These are phyloP conservation scores for Chelmon rostratus DNA, from an alignment of 2,797 vertebrate species.

Conservation along the genomic window DNA sequence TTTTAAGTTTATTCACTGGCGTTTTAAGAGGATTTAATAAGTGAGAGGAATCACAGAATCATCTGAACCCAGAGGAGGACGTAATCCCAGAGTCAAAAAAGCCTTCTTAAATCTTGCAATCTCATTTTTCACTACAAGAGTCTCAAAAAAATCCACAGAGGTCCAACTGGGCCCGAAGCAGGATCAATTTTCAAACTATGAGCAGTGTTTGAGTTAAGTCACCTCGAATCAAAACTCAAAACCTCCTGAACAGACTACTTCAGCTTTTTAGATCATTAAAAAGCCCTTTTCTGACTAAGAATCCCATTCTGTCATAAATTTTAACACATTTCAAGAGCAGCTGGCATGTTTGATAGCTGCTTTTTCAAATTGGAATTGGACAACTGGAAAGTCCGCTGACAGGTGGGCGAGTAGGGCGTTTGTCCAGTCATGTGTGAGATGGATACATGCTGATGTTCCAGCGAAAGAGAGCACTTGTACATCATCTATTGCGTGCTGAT, in stretches of 20 bases:
- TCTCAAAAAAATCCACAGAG: constrained; percentile 46
- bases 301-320: constrained; percentile 17
- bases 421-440: constrained; percentile 52
- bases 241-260: constrained; percentile 19
- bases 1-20: constrained; percentile 51
- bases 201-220: constrained; percentile 48
- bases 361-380: constrained; percentile 23
- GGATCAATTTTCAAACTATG: constrained; percentile 24
- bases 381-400: constrained; percentile 31
- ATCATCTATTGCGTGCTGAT: constrained; percentile 52
- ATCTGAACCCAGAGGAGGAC: constrained; percentile 47
- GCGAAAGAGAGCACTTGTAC: constrained; percentile 39
- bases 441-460: constrained; percentile 50
- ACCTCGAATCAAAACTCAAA: constrained; percentile 30
- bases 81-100: constrained; percentile 47
- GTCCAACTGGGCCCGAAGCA: constrained; percentile 37
- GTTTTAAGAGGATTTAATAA: constrained; percentile 49
- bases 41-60: constrained; percentile 46
- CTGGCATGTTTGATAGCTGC: constrained; percentile 31
- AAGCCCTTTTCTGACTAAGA: constrained; percentile 1
- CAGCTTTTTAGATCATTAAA: constrained; percentile 1
- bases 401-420: constrained; percentile 27
- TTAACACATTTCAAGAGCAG: constrained; percentile 17
- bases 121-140: constrained; percentile 37
- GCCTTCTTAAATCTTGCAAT: constrained; percentile 41